Conservation (phyloP, 2,113 vertebrate species). For the Apteryx owenii region DNA sequence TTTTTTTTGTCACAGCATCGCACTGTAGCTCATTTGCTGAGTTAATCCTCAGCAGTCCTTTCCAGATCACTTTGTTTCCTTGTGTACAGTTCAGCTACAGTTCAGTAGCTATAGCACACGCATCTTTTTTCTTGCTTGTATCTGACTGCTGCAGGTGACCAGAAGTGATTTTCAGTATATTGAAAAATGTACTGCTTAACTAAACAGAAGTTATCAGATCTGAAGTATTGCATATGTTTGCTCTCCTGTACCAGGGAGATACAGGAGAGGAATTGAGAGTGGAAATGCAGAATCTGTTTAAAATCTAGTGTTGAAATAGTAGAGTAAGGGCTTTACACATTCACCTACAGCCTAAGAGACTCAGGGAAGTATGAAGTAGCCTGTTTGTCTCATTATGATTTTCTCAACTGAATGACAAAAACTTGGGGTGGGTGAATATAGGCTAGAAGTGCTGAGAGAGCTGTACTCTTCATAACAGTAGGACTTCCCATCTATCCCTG, state of each 20-base stretch:
- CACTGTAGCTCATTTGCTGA: background rate
- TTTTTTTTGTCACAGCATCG: background rate
- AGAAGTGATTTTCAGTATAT: background rate
- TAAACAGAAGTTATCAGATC: background rate
- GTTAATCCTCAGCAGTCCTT: background rate
- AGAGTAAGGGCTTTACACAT: background rate
- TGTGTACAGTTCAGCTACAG: background rate
- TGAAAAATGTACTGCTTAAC: background rate
- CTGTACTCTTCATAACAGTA: background rate
- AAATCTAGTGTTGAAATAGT: background rate
- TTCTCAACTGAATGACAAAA: background rate
- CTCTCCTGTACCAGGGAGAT: background rate
- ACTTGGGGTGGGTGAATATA: background rate
- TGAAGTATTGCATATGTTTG: background rate
- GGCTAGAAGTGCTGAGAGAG: background rate
- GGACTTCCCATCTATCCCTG: background rate
- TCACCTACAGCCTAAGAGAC: background rate
- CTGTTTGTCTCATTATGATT: background rate
- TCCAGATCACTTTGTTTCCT: background rate
- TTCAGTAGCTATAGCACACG: background rate
- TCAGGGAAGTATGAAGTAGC: background rate
- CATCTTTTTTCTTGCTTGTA: background rate
- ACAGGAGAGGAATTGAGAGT: background rate
- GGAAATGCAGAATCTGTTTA: background rate
- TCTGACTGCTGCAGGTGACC: background rate